phyloP scores from a whole-genome alignment of 2,888 invertebrate species.

The Pedicia rivosa region DNA sequence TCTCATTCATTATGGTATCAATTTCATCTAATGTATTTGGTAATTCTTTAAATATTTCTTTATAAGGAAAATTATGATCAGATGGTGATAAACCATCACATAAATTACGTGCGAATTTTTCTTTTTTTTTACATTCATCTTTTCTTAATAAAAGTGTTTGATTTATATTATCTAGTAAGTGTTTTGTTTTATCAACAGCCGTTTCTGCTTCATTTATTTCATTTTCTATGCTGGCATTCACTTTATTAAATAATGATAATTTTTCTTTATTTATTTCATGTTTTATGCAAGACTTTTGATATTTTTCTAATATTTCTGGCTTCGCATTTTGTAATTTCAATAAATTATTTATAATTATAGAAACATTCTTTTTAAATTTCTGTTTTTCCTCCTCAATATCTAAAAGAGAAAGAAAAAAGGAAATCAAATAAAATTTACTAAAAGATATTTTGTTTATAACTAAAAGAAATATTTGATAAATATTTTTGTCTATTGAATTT shows the following conservation, averaged over 20 bases:
- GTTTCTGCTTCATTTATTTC: conserved; percentile 15
- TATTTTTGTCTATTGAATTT: too few relatives aligned
- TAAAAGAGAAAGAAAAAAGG: conserved; percentile 6
- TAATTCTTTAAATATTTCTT: conserved; percentile 35
- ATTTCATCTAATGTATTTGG: conserved; percentile 37
- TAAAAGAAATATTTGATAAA: too few relatives aligned
- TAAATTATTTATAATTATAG: conserved; percentile 19
- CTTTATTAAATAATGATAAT: conserved; percentile 17
- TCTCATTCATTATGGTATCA: conserved; percentile 36
- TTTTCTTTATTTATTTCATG: conserved; percentile 18
- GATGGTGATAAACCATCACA: conserved; percentile 41
- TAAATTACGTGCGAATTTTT: conserved; percentile 35
- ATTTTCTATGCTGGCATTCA: conserved; percentile 16
- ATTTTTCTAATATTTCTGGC: conserved; percentile 11
- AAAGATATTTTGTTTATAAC: conserved; percentile 12
- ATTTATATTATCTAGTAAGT: conserved; percentile 29
- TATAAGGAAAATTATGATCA: conserved; percentile 38
- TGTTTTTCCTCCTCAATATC: conserved; percentile 21
- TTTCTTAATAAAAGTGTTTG: conserved; percentile 22
- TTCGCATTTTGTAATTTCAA: conserved; percentile 17
- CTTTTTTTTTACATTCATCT: conserved; percentile 33
- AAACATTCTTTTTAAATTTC: conserved; percentile 13
- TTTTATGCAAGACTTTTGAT: conserved; percentile 17
- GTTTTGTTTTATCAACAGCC: conserved; percentile 22
- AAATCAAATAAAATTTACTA: too few relatives aligned